phyloP scores from a whole-genome alignment of 2,113 vertebrate species.

The Syrrhaptes paradoxus region DNA sequence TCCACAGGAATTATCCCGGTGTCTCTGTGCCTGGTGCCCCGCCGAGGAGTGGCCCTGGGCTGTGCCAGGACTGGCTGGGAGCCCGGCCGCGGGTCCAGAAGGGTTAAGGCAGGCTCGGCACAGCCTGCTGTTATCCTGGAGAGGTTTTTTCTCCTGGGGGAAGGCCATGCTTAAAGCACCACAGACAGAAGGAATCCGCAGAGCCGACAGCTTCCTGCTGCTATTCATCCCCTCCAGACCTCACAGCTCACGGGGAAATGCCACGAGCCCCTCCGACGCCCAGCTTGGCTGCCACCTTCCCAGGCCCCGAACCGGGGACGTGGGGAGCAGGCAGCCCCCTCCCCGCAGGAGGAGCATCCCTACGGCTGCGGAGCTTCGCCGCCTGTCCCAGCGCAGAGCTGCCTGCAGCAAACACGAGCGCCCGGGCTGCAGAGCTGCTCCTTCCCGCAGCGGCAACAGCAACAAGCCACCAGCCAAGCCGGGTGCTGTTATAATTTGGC shows the following conservation, averaged over 20 bases:
- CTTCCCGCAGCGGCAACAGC: neutral
- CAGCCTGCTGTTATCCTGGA: neutral
- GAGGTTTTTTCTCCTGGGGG: neutral
- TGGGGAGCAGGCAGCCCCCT: neutral
- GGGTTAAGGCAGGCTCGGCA: slow-evolving; percentile 16
- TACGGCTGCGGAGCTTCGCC: neutral
- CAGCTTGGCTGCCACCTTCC: neutral
- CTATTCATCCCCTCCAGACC: neutral
- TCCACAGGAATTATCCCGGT: neutral
- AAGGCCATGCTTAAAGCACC: slow-evolving; percentile 17
- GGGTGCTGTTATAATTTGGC: neutral
- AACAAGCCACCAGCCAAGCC: neutral
- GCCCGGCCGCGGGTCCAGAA: neutral
- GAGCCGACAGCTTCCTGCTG: neutral
- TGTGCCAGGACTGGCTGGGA: neutral
- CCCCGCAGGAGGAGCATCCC: neutral
- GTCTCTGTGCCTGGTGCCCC: neutral
- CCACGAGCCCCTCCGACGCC: neutral
- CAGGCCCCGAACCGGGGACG: neutral
- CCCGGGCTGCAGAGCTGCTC: neutral
- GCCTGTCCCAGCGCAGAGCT: neutral
- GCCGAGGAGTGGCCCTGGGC: neutral
- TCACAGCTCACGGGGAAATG: neutral
- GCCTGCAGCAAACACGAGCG: neutral
- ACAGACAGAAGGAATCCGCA: neutral